A percentile compares a stretch with the other conserved stretches of the same genome.
Evolutionary conservation across 2,888 invertebrate species (phyloP).

Genomic region (Cheiracanthium punctorium): DNA sequence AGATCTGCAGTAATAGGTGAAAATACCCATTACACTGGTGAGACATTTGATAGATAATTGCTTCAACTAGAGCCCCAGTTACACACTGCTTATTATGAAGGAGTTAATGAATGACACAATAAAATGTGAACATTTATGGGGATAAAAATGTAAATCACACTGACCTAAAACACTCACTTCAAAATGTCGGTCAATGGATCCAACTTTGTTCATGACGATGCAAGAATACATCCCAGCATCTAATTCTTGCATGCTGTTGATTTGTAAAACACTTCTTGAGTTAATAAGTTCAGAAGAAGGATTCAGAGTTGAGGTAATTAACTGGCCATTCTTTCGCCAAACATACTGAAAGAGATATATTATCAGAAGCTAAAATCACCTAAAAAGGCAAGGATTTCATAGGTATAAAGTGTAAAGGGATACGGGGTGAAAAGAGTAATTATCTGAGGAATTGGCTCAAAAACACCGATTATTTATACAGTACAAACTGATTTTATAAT

Average conservation of each 20-base stretch:
- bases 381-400: too few species aligned
- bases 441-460: too few species aligned
- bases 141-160: constrained; percentile 60
- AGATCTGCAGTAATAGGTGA: too few species aligned
- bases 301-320: constrained; percentile 24
- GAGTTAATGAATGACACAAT: too few species aligned
- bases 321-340: constrained; percentile 53
- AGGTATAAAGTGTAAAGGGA: too few species aligned
- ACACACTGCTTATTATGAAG: too few species aligned
- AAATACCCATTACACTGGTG: too few species aligned
- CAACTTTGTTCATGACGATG: constrained; percentile 71
- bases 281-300: constrained; percentile 34
- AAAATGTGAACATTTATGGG: background rate
- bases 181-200: constrained; percentile 73
- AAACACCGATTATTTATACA: too few species aligned
- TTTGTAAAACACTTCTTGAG: constrained; percentile 28
- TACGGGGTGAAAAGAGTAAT: too few species aligned
- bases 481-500: too few species aligned
- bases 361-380: background rate
- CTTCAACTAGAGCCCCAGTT: too few species aligned
- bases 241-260: constrained; percentile 37
- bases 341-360: constrained; percentile 34
- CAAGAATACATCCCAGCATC: constrained; percentile 72
- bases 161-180: constrained; percentile 75
- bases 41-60: too few species aligned